phyloP scores from a whole-genome alignment of 2,113 vertebrate species.

The Tragulus kanchil region DNA sequence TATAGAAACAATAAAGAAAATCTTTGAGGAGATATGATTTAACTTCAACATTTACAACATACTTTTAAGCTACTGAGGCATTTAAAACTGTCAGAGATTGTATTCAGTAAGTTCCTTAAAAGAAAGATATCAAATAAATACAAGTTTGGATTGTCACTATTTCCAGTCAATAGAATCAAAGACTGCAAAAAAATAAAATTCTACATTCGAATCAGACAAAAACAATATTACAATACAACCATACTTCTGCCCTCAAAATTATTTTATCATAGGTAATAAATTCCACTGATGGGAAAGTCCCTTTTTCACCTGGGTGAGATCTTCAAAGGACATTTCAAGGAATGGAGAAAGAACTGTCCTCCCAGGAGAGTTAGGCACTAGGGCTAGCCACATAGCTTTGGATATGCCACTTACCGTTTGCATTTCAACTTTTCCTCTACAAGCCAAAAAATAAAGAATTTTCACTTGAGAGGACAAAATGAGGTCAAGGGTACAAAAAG shows the following conservation, averaged over 20 bases:
- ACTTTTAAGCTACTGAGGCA: slow-evolving; percentile 44
- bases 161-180: slow-evolving; percentile 31
- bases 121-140: slow-evolving; percentile 44
- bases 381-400: not conserved
- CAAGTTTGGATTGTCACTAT: not conserved
- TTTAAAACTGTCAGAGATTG: slow-evolving; percentile 17
- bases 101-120: not conserved
- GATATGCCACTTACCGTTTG: not conserved
- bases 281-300: not conserved
- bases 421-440: not conserved
- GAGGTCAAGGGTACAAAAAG: not conserved
- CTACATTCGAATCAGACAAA: not conserved
- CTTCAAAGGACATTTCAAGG: not conserved
- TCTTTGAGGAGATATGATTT: not conserved
- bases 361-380: not conserved
- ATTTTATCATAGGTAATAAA: slow-evolving; percentile 25
- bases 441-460: not conserved
- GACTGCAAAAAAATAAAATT: slow-evolving; percentile 14
- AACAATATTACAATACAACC: not conserved
- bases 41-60: slow-evolving; percentile 23
- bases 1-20: slow-evolving; percentile 30
- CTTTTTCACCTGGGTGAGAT: not conserved
- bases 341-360: not conserved
- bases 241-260: not conserved
- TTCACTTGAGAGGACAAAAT: not conserved